Base-by-base conservation (phyloP, 2,113 vertebrate genomes). In the Pardalotus punctatus region DNA sequence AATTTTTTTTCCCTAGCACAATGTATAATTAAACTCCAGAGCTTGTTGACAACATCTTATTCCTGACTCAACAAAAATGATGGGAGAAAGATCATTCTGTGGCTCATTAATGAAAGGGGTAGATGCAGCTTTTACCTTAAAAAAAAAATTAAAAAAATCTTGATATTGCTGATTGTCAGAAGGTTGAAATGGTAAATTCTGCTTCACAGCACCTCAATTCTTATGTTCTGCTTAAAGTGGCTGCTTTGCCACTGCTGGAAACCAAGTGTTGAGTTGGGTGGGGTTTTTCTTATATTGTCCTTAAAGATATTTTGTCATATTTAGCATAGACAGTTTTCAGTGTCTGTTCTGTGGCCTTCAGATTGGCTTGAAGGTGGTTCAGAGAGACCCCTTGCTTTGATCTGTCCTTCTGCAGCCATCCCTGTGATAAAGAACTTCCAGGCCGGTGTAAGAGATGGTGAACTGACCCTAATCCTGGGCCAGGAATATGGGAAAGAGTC, bases 381-480 rank as follows among this genome's bases (percentile, higher is more conserved):
- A 42, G 31, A 73, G 71, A 14, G 50, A 33, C 14, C 11, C 35
- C 15, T 67, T 47, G 14, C 6, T 83, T 15, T 24, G 8, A 6
- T 25, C 25, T 66, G 33, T 42, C n/a, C 58, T n/a, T 47, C 28
- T 81, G 21, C 57, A 45, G 53, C 29, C 70, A 33, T 4, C 9
- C 17, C 19, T 27, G 20, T 9, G 42, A 1, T 38, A 23, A 25
- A 60, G 54, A 38, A 28, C 21, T 48, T 48, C 28, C 48, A 73
- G 58, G 54, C 64, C 31, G 8, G 24, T 47, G 27, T 5, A 2
- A 0, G 25, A 53, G n/a, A 15, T 0, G 5, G 7, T 12, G 50
- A 56, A 28, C 36, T 50, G 62, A 24, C 16, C 29, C 48, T 13
- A 3, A 24, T 25, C 31, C 51, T 20, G 16, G 47, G 6, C 47